Evolutionary conservation across 2,113 vertebrate genomes (phyloP).

Genomic region (Cichladusa arquata): DNA sequence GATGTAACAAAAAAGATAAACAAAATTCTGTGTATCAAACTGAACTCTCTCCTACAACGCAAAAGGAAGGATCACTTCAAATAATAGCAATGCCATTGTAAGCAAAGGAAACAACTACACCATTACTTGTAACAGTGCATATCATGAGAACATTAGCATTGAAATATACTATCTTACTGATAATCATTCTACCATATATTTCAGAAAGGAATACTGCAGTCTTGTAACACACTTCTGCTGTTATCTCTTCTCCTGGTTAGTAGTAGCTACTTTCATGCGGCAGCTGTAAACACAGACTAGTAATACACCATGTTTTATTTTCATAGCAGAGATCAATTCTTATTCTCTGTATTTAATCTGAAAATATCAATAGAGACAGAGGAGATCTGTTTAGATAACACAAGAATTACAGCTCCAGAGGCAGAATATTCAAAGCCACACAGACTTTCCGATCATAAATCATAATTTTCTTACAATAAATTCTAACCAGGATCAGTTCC

Average conservation of each 20-base stretch:
- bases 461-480: conserved; percentile 28
- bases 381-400: background rate
- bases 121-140: background rate
- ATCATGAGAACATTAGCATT: background rate
- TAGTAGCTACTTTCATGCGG: background rate
- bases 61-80: background rate
- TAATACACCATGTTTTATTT: background rate
- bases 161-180: background rate
- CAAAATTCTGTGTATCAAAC: background rate
- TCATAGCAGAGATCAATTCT: background rate
- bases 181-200: background rate
- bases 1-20: background rate
- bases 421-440: background rate
- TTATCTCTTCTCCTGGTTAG: background rate
- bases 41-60: background rate
- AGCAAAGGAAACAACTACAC: background rate
- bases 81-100: background rate
- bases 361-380: background rate
- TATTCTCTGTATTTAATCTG: background rate
- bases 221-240: background rate
- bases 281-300: background rate
- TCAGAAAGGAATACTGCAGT: background rate
- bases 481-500: conserved; percentile 37
- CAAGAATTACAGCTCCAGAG: conserved; percentile 28
- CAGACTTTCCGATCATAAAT: conserved; percentile 22